Evolutionary conservation across 2,113 vertebrate genomes (phyloP), one percentile per base, ranked within the genome.

Genomic region (Jaculus jaculus): DNA sequence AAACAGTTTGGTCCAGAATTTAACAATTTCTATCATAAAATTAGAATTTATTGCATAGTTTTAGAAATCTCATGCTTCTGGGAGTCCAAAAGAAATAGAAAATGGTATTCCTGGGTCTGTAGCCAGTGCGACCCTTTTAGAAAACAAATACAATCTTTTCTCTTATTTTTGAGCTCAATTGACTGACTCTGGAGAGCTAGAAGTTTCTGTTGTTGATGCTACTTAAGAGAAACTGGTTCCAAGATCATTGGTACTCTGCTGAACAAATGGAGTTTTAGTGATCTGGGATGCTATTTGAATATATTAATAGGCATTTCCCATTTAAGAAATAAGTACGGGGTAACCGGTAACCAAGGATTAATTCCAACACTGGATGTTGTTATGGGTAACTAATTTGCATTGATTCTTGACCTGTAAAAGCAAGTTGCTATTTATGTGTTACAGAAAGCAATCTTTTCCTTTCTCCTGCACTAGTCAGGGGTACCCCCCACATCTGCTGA

Each of bases 231-330:
- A 85, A n/a, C 28, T 93, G 74, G 28, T 75, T 96, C 3, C 60
- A n/a, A 92, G 94, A 96, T 81, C 34, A 68, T 68, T 84, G 78
- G 58, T 39, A 32, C 69, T 96, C 81, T 91, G 91, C 89, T 92
- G 96, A 97, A 93, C 77, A 97, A 97, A 96, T 86, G 88, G 37
- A 30, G 68, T 94, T 97, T 96, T 96, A 97, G 96, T 92, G 73
- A 42, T 85, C 94, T 0, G 3, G 32, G 66, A 7, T 81, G 85
- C 82, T 66, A 69, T 93, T 90, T 96, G 94, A 97, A 95, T 96
- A 96, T 96, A 90, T 54, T 92, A 95, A 95, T 95, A 74, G 88
- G 75, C 66, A 47, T 95, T 97, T 94, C 84, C 82, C 81, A 92
- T 94, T 95, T 97, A 95, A 93, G 86, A 97, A 97, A 92, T 88